Evolutionary conservation across 2,113 vertebrate genomes (phyloP), one percentile per base, ranked within the genome.

Genomic region (Gracilinanus agilis): DNA sequence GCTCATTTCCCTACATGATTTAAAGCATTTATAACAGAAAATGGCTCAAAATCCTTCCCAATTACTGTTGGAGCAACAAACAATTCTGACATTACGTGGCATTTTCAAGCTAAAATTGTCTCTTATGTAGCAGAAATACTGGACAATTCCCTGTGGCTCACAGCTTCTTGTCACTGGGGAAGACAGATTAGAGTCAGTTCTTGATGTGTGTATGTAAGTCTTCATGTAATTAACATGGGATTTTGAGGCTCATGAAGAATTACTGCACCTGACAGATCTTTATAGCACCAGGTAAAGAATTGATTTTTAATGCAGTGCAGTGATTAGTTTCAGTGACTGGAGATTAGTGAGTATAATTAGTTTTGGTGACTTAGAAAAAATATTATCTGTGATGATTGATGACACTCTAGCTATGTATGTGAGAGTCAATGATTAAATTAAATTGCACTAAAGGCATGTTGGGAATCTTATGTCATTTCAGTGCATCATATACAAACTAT

Each of bases 311-410:
- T 97, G 95, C 92, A 95, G 54, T 92, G 0, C 56, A 75, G 91
- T 94, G 93, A 95, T 96, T 96, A 96, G 94, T 96, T 61, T 96
- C 94, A 90, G 95, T 21, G 24, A 96, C 88, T 44, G 91, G 61
- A 96, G 95, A 96, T 96, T 95, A 92, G 93, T 88, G 91, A 92
- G 89, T 95, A 10, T 97, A 97, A 98, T 97, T 97, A 96, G 83
- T 96, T 96, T 96, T 88, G 61, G 94, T 96, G 94, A 95, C 92
- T 96, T 94, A 95, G 94, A 93, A 95, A 96, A 97, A 97, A 94
- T 96, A 95, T 90, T 96, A 93, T 94, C 95, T 96, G 6, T 93
- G 56, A 61, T 97, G 96, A 98, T 96, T 96, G 95, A 97, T 97
- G 95, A 91, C 92, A 12, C 53, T 94, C 55, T 19, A 94, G 93